Percentiles rank a stretch among this genome's conserved stretches.
Evolutionary conservation across 2,888 invertebrate species (phyloP).

Genomic region (Anorthoa munda): DNA sequence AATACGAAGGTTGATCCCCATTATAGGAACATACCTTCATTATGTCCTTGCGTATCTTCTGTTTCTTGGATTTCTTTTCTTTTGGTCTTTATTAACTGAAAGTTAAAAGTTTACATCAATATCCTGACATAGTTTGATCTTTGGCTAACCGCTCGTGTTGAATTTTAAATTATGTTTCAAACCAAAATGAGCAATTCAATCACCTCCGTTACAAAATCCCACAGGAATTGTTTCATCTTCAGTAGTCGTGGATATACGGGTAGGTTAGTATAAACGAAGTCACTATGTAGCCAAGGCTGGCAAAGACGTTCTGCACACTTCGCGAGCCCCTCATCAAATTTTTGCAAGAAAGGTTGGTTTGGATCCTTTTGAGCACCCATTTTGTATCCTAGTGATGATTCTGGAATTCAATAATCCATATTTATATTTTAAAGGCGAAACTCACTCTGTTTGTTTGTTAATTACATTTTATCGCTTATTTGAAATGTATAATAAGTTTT

Average conservation of each 20-base stretch:
- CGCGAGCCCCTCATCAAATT: slow-evolving; percentile 54
- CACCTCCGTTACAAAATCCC: slow-evolving; percentile 62
- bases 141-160: neutral
- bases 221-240: slow-evolving; percentile 45
- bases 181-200: neutral
- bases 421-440: too few species aligned
- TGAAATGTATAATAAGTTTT: too few species aligned
- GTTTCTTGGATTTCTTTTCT: slow-evolving; percentile 15
- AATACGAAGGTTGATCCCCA: too few species aligned
- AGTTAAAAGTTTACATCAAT: neutral
- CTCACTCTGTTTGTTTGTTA: too few species aligned
- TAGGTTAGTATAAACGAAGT: slow-evolving; percentile 61
- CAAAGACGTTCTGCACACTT: slow-evolving; percentile 52
- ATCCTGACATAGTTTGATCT: neutral
- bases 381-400: slow-evolving; percentile 62
- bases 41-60: neutral
- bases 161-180: neutral
- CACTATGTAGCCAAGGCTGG: slow-evolving; percentile 69
- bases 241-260: slow-evolving; percentile 42
- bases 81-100: slow-evolving; percentile 42
- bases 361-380: slow-evolving; percentile 55
- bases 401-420: slow-evolving; percentile 54
- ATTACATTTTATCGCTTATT: too few species aligned
- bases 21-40: slow-evolving; percentile 15
- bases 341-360: slow-evolving; percentile 58